Conservation (phyloP, 2,797 vertebrate genomes). For the Salarias fasciatus region DNA sequence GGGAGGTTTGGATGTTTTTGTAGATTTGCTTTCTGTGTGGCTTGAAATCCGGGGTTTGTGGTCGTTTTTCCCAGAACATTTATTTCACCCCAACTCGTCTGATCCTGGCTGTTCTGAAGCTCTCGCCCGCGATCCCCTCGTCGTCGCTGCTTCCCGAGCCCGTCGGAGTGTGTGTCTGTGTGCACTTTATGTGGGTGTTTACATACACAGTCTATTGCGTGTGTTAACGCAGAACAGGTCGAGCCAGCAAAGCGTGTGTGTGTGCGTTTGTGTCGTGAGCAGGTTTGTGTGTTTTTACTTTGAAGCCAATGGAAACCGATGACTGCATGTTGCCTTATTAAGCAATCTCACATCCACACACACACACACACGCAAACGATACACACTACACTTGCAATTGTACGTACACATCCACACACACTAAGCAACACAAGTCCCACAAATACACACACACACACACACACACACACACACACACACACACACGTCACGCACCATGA, state of each 20-base stretch:
- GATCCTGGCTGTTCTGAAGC: conserved; percentile 30
- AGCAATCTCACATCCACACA: conserved; percentile 63
- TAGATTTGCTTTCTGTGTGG: conserved; percentile 44
- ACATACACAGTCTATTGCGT: conserved; percentile 48
- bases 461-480: not conserved
- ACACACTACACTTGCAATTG: conserved; percentile 25
- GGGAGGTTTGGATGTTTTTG: conserved; percentile 20
- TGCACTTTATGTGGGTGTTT: conserved; percentile 46
- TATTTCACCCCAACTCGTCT: conserved; percentile 14
- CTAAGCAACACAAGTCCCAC: conserved; percentile 13
- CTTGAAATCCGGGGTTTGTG: conserved; percentile 47
- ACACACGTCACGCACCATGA: conserved; percentile 57
- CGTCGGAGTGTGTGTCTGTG: conserved; percentile 40
- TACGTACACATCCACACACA: conserved; percentile 26
- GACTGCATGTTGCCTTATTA: conserved; percentile 87
- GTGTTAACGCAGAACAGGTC: conserved; percentile 57
- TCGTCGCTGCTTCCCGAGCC: conserved; percentile 46
- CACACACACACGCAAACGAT: conserved; percentile 31
- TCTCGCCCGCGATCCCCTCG: conserved; percentile 23
- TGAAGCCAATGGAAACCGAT: conserved; percentile 77
- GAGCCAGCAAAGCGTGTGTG: conserved; percentile 69
- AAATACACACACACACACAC: too few relatives aligned
- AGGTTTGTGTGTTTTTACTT: conserved; percentile 77
- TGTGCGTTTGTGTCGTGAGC: conserved; percentile 60
- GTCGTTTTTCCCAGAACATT: conserved; percentile 33